Conservation (phyloP, 37 sponge, comb jelly and placozoan genomes). For the Agelas oroides region DNA sequence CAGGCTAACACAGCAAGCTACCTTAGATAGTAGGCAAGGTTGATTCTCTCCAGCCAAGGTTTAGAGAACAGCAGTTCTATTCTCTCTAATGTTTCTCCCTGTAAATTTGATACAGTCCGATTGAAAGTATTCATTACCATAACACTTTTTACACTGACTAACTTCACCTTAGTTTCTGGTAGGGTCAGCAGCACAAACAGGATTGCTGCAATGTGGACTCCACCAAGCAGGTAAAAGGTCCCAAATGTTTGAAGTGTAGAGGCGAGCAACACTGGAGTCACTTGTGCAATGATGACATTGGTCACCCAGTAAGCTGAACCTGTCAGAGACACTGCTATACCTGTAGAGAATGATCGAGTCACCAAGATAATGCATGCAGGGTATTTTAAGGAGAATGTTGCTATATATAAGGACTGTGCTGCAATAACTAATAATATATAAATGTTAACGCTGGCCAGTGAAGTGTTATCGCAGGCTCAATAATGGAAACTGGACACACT, state of each 20-base stretch:
- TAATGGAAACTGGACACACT: no score
- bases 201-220: conserved; percentile 9
- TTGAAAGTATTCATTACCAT: no score
- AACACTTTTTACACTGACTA: background rate
- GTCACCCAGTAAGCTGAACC: conserved; percentile 76
- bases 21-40: conserved; percentile 57
- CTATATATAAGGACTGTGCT: no score
- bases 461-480: no score
- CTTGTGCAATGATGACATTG: conserved; percentile 67
- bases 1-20: no score
- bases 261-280: conserved; percentile 67
- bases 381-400: no score
- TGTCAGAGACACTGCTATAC: conserved; percentile 69
- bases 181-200: conserved; percentile 50
- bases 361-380: no score
- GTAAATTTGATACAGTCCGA: no score
- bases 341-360: background rate
- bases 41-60: conserved; percentile 66
- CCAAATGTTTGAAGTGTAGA: conserved; percentile 40
- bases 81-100: conserved; percentile 64
- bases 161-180: conserved; percentile 67
- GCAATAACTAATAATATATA: no score
- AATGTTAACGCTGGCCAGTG: no score
- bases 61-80: conserved; percentile 57
- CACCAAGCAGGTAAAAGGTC: conserved; percentile 55